phyloP scores from a whole-genome alignment of 1,140 invertebrate genomes.

The Oreohelix idahoensis region DNA sequence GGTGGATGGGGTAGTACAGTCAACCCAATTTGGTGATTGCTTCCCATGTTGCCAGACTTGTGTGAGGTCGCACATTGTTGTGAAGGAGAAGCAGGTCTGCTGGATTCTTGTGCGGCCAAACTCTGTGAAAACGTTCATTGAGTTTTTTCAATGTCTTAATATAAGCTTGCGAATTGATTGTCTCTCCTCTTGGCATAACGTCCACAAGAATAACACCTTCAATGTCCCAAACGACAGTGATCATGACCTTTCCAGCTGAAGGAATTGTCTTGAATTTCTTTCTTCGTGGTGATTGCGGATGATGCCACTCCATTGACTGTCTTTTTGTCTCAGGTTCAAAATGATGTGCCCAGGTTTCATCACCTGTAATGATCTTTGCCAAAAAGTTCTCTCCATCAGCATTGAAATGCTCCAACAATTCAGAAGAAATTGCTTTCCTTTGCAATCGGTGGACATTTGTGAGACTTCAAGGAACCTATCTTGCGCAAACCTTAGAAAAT shows the following conservation, averaged over 20 bases:
- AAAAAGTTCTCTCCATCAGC: neutral
- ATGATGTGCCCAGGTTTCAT: constrained; percentile 2
- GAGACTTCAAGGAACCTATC: constrained; percentile 16
- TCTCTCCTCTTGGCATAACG: constrained; percentile 3
- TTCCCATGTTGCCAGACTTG: constrained; percentile 8
- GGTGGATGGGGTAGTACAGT: neutral
- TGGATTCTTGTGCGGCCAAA: constrained; percentile 7
- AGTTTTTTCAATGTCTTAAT: constrained; percentile 20
- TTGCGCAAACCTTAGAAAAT: constrained; percentile 12
- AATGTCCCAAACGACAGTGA: constrained; percentile 8
- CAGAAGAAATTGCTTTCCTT: constrained; percentile 15
- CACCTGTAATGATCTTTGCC: constrained; percentile 3
- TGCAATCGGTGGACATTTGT: neutral
- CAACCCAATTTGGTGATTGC: constrained; percentile 3
- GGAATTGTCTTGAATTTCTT: neutral
- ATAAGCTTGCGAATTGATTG: constrained; percentile 1
- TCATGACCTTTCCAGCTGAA: constrained; percentile 11
- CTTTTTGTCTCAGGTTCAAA: constrained; percentile 9
- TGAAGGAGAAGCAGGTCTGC: constrained; percentile 2
- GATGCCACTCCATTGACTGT: constrained; percentile 8
- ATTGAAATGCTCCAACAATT: constrained; percentile 9
- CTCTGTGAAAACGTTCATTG: neutral
- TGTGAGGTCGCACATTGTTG: neutral
- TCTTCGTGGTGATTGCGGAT: constrained; percentile 10
- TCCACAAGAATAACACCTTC: constrained; percentile 4